These are phyloP conservation scores for Micromesistius poutassou DNA, from an alignment of 2,797 vertebrate genomes.

Conservation along the genomic window DNA sequence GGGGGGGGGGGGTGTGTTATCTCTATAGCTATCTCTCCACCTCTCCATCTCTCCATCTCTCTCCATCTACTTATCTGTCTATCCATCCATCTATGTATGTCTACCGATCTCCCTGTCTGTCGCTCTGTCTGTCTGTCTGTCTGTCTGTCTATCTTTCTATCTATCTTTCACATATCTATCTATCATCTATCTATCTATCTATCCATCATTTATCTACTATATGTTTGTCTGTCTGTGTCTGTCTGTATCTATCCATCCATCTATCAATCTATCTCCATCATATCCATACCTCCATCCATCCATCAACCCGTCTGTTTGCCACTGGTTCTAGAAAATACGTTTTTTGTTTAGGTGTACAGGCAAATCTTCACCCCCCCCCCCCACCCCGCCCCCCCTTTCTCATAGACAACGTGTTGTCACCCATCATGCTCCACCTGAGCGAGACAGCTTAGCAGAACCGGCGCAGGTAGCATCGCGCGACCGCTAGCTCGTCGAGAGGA, in stretches of 20 bases:
- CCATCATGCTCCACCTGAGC: conserved; percentile 26
- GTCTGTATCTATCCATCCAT: not conserved
- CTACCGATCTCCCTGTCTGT: not conserved
- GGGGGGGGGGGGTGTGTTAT: no score
- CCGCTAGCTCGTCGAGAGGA: conserved; percentile 25
- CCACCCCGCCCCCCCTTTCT: conserved; percentile 52
- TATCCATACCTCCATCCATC: not conserved
- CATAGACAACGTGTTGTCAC: conserved; percentile 45
- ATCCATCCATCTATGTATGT: not conserved
- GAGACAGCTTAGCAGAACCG: conserved; percentile 22
- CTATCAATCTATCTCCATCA: not conserved
- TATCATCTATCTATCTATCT: not conserved
- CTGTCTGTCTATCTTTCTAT: not conserved
- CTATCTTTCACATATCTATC: not conserved
- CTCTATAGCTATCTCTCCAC: not conserved
- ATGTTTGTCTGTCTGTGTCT: no score
- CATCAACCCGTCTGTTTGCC: not conserved
- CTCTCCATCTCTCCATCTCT: not conserved
- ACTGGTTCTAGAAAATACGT: conserved; percentile 33
- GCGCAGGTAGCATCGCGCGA: conserved; percentile 27
- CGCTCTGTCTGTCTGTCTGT: no score
- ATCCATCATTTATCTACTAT: not conserved
- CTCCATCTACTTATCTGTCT: not conserved
- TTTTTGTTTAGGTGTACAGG: conserved; percentile 26
- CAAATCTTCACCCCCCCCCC: no score